Base-by-base conservation (phyloP, 1,140 invertebrate species). In the Orius laevigatus region DNA sequence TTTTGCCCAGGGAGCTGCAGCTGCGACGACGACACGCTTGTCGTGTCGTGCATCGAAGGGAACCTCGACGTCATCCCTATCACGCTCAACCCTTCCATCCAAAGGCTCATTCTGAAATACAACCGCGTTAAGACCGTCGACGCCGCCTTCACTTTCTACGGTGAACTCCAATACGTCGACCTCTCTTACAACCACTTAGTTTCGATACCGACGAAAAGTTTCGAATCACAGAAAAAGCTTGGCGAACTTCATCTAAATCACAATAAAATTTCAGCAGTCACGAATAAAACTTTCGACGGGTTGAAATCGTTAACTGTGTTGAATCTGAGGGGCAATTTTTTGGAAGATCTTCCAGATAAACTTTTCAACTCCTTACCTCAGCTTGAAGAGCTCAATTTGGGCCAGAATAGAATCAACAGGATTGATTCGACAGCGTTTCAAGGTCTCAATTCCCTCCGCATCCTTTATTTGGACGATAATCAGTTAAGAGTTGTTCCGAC, bases 31-130 rank as follows among this genome's bases (percentile, higher is more conserved):
- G 82, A 88, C 44, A 86, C 78, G 1, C 73, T 89, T 44, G 78
- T 84, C n/a, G 88, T 90, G 1, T 75, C 78, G 42, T 92, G 89
- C 62, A 75, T 84, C 53, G 78, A 78, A 58, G 84, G 81, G 55
- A 83, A 80, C 51, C 67, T 92, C 35, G 85, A 90, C 64, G 82
- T 89, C 11, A 76, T 92, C 38, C 89, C 88, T 33, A 91, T 92
- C 55, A 84, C 87, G 1, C 69, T 93, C 36, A 93, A 92, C 65
- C 89, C 89, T 2, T 81, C 79, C 55, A 84, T 91, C 46, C 81
- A 85, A 61, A 70, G 83, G 16, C 73, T 89, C 47, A 77, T 84
- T 40, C 74, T 92, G 25, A 76, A 78, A 56, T 84, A 83, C 59
- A 92, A 89, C 62, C 77, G 77, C 55, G 87, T 92, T 56, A 85